phyloP scores from a whole-genome alignment of 2,113 vertebrate species.

The Hippocampus comes region DNA sequence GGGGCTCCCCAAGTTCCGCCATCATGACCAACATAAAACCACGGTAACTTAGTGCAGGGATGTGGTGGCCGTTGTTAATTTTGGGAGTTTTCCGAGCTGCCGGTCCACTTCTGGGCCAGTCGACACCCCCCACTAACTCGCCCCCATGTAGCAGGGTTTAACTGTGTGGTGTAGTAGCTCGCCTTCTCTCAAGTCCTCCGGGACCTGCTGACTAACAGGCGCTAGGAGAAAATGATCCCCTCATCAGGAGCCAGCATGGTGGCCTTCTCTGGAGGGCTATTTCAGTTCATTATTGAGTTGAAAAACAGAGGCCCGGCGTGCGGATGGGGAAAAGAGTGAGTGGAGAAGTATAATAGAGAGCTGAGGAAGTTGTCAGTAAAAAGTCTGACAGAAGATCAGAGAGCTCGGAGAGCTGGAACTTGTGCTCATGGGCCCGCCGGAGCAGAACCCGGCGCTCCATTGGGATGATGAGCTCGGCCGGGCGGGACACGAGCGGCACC shows the following conservation, averaged over 20 bases:
- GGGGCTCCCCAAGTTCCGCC: no score
- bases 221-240: constrained; percentile 67
- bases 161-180: constrained; percentile 44
- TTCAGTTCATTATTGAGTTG: constrained; percentile 72
- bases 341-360: constrained; percentile 55
- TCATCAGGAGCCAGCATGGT: constrained; percentile 56
- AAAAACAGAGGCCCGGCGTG: constrained; percentile 62
- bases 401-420: constrained; percentile 60
- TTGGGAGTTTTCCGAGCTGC: no score
- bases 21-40: no score
- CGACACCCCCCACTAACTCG: no score
- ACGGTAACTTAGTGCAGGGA: no score
- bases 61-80: no score
- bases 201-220: constrained; percentile 70
- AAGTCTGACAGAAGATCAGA: constrained; percentile 68
- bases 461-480: constrained; percentile 50
- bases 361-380: constrained; percentile 65
- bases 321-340: constrained; percentile 45
- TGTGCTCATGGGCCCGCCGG: constrained; percentile 35
- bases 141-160: no score
- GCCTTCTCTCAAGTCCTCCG: constrained; percentile 69
- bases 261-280: constrained; percentile 57
- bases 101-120: no score
- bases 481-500: constrained; percentile 31
- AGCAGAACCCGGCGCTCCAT: constrained; percentile 42